phyloP scores from a whole-genome alignment of 2,888 invertebrate genomes.

The Fragum whitleyi region DNA sequence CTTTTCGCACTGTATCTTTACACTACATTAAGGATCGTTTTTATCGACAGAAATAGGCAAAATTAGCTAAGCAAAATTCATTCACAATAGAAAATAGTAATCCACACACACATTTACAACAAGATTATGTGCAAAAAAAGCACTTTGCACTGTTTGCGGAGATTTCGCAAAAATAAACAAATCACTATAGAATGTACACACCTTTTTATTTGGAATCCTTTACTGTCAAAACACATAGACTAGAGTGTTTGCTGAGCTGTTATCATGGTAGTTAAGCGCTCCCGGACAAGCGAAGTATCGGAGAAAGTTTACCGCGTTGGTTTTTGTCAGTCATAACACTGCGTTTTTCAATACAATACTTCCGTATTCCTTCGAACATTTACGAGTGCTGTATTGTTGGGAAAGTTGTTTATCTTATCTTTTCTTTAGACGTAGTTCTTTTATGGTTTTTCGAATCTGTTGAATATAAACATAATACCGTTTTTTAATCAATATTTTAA shows the following conservation, averaged over 20 bases:
- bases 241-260: constrained; percentile 7
- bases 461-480: no score
- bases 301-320: constrained; percentile 3
- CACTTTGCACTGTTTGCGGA: neutral
- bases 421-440: no score
- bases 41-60: no score
- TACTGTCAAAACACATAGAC: constrained; percentile 15
- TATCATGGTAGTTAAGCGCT: constrained; percentile 1
- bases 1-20: no score
- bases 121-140: neutral
- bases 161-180: neutral
- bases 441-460: no score
- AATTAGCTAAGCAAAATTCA: no score
- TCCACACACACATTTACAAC: neutral
- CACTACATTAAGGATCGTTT: no score
- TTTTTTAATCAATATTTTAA: no score
- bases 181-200: neutral
- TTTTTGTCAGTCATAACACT: constrained; percentile 2
- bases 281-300: neutral
- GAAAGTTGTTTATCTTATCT: neutral
- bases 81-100: no score
- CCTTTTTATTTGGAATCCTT: neutral
- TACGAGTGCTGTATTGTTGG: neutral
- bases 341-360: neutral
- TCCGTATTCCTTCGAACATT: constrained; percentile 10